These are phyloP conservation scores for Meloidogyne exigua DNA, from an alignment of 1,140 invertebrate genomes.

Conservation along the genomic window DNA sequence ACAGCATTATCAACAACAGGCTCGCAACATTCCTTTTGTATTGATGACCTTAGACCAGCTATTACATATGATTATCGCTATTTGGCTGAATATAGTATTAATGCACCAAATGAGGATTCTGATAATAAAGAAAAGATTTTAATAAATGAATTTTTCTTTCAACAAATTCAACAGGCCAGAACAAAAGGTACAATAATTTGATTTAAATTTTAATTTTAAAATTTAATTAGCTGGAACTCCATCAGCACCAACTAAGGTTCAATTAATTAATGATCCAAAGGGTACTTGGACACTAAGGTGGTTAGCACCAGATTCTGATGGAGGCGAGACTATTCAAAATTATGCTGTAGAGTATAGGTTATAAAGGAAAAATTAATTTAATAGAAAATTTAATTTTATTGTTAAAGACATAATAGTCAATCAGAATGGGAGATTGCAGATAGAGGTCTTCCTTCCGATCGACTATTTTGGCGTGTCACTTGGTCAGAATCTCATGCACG, in stretches of 20 bases:
- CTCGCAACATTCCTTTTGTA: slow-evolving; percentile 35
- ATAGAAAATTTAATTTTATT: slow-evolving; percentile 12
- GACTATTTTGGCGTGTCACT: slow-evolving; percentile 34
- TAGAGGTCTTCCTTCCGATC: slow-evolving; percentile 50
- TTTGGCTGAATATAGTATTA: slow-evolving; percentile 49
- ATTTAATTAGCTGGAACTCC: slow-evolving; percentile 52
- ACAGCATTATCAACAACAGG: slow-evolving; percentile 6
- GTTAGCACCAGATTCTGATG: slow-evolving; percentile 53
- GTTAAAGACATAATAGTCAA: slow-evolving; percentile 53
- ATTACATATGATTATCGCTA: slow-evolving; percentile 62
- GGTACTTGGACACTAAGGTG: slow-evolving; percentile 59
- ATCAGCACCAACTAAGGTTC: slow-evolving; percentile 51
- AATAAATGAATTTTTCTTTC: slow-evolving; percentile 48
- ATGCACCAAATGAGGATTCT: slow-evolving; percentile 7
- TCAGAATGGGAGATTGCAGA: slow-evolving; percentile 63
- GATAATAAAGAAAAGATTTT: slow-evolving; percentile 12
- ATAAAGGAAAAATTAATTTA: background rate
- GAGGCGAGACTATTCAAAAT: slow-evolving; percentile 51
- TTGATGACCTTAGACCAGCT: slow-evolving; percentile 51
- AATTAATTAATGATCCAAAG: slow-evolving; percentile 30
- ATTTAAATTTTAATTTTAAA: background rate
- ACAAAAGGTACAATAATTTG: slow-evolving; percentile 50
- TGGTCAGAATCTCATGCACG: slow-evolving; percentile 30
- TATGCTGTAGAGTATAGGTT: slow-evolving; percentile 61
- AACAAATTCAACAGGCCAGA: slow-evolving; percentile 56